Conservation (phyloP, 2,113 vertebrate species). For the Rhodinocichla rosea region DNA sequence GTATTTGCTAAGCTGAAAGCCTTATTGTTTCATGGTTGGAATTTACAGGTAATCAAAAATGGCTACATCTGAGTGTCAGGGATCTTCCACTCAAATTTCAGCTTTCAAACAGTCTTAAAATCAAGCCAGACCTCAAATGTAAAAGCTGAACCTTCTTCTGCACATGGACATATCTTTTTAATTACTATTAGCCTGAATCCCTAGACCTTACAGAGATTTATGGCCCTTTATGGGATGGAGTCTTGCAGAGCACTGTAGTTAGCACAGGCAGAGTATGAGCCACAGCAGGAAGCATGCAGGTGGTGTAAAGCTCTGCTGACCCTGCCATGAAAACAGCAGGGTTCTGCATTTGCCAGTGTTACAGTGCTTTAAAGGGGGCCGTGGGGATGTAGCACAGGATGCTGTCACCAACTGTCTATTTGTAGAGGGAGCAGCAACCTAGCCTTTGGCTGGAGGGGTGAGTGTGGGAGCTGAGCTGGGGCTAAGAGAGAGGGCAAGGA, state of each 20-base stretch:
- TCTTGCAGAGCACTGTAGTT: background rate
- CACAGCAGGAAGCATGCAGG: background rate
- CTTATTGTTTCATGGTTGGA: constrained; percentile 36
- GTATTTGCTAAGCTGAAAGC: constrained; percentile 29
- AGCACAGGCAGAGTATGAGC: background rate
- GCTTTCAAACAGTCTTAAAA: constrained; percentile 24
- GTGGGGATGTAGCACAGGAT: background rate
- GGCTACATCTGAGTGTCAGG: background rate
- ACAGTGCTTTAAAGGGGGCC: fast-evolving
- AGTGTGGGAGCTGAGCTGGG: background rate
- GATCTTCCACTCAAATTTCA: constrained; percentile 50
- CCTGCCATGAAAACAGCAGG: background rate
- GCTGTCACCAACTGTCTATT: background rate
- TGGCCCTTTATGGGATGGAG: background rate
- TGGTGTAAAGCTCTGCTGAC: background rate
- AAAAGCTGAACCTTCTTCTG: background rate
- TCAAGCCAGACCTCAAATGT: background rate
- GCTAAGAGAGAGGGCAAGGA: background rate
- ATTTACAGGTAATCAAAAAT: constrained; percentile 51
- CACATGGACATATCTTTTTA: background rate
- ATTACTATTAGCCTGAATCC: background rate
- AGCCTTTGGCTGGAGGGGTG: background rate
- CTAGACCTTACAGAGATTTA: background rate
- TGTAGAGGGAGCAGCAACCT: background rate
- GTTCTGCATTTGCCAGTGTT: background rate